These are phyloP conservation scores for Drosophila carrolli DNA, from an alignment of 1,140 invertebrate genomes.

Conservation along the genomic window DNA sequence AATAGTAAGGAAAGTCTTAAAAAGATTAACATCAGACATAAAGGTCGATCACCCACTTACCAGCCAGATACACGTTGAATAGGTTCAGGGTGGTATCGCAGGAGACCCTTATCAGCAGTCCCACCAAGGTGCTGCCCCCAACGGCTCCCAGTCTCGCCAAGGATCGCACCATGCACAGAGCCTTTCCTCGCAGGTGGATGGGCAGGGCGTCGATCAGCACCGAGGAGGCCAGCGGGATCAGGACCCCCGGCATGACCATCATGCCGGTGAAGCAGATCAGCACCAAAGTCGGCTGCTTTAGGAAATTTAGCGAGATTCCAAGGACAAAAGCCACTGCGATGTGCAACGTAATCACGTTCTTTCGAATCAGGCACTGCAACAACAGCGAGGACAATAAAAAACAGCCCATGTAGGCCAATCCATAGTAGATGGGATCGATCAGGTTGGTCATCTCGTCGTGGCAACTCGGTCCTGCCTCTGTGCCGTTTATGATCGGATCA, in stretches of 20 bases:
- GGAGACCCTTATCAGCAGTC: constrained; percentile 8
- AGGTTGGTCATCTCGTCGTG: constrained; percentile 8
- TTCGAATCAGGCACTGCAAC: constrained; percentile 2
- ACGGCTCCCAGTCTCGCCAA: constrained; percentile 10
- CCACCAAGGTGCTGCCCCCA: constrained; percentile 1
- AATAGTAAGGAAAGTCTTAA: not conserved
- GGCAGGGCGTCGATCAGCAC: constrained; percentile 15
- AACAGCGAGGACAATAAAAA: not conserved
- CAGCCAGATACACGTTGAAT: not conserved
- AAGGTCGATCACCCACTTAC: constrained; percentile 5
- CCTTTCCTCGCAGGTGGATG: constrained; percentile 19
- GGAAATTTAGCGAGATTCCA: not conserved
- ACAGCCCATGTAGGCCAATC: not conserved
- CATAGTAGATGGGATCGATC: constrained; percentile 17
- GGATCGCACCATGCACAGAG: constrained; percentile 7
- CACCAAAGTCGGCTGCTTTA: not conserved
- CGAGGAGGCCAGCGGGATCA: constrained; percentile 10
- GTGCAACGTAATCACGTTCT: constrained; percentile 2
- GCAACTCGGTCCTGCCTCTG: not conserved
- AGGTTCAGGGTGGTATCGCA: constrained; percentile 18
- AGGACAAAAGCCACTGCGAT: not conserved
- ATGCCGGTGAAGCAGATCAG: constrained; percentile 8
- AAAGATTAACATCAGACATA: too few relatives aligned
- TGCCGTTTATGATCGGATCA: not conserved
- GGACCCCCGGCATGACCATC: constrained; percentile 16